Percentiles rank a stretch among this genome's conserved stretches.
Conservation (phyloP, 2,113 vertebrate genomes). For the Micronisus gabar region DNA sequence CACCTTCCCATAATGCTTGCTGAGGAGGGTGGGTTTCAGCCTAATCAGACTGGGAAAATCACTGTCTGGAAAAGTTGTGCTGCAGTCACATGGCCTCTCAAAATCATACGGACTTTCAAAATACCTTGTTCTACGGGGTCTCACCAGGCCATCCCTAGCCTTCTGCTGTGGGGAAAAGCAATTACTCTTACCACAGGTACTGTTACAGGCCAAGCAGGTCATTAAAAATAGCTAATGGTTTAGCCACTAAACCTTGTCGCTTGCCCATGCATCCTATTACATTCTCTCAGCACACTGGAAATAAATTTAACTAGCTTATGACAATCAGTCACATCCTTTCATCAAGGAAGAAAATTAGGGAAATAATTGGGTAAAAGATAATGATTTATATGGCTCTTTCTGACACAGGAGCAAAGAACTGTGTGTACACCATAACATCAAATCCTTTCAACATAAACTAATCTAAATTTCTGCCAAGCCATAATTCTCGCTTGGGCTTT, state of each 20-base stretch:
- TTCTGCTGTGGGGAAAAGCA: neutral
- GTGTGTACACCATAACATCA: neutral
- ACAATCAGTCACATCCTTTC: neutral
- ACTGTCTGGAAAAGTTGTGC: neutral
- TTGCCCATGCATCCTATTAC: neutral
- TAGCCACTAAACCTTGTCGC: neutral
- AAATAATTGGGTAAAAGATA: neutral
- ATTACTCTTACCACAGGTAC: neutral
- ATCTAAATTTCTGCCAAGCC: neutral
- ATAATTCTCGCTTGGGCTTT: neutral
- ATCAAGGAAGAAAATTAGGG: neutral
- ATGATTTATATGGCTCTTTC: neutral
- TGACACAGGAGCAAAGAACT: neutral
- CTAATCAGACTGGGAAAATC: neutral
- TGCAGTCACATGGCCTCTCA: neutral
- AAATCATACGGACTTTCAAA: neutral
- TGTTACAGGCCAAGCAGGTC: neutral
- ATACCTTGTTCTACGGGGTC: neutral
- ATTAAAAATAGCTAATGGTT: neutral
- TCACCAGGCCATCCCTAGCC: neutral
- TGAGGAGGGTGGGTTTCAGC: neutral
- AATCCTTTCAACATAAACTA: neutral
- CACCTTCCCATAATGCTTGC: neutral
- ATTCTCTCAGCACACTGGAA: neutral
- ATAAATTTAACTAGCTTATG: neutral